Conservation (phyloP, 2,797 vertebrate genomes). For the Peromyscus attwateri region DNA sequence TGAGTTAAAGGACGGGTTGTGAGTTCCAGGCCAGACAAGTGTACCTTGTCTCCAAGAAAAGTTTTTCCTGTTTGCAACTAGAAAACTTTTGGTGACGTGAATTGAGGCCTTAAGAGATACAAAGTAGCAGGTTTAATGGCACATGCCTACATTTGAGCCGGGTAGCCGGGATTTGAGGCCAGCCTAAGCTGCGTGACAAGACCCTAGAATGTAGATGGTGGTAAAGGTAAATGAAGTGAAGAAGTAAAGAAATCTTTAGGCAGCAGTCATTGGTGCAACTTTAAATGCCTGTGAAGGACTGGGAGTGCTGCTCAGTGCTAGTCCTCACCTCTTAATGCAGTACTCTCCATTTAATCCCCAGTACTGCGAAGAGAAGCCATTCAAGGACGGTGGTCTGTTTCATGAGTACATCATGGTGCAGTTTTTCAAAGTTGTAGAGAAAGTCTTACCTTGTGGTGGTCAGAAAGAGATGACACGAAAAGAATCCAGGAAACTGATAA, state of each 20-base stretch:
- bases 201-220: not conserved
- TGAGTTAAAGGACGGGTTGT: too few species aligned
- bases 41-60: not conserved
- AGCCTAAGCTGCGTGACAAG: not conserved
- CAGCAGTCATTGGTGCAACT: not conserved
- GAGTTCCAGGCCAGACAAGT: not conserved
- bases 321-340: not conserved
- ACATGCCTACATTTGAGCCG: too few species aligned
- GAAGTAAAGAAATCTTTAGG: constrained; percentile 16
- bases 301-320: not conserved
- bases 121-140: not conserved
- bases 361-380: not conserved
- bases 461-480: not conserved
- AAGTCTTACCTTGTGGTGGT: not conserved
- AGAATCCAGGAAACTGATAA: not conserved
- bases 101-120: not conserved
- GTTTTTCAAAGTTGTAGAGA: not conserved
- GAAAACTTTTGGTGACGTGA: constrained; percentile 15
- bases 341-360: not conserved
- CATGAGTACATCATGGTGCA: not conserved
- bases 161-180: not conserved
- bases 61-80: not conserved
- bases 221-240: not conserved
- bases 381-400: not conserved
- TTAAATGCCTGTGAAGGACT: constrained; percentile 8